Base-by-base conservation (phyloP, 2,113 vertebrate species). In the Charina bottae region DNA sequence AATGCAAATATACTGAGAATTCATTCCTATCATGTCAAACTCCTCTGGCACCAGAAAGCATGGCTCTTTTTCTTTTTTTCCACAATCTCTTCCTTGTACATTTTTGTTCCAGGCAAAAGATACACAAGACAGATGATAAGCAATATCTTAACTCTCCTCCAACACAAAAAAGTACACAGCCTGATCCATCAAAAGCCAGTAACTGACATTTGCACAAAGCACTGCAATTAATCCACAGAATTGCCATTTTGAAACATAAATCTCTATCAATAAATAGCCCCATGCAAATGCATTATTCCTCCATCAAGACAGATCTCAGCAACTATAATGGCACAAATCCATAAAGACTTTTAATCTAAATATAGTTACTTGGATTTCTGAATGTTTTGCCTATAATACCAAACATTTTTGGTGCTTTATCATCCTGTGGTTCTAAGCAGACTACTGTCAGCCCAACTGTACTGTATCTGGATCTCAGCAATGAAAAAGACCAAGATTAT, bases 51-150 rank as follows among this genome's bases (percentile, higher is more conserved):
- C 56, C 90, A 92, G 54, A 92, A 91, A 94, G 37, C 3, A 11
- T 59, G 6, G 49, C 56, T 95, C 92, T 92, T 78, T 55, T 93
- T 28, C 10, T 10, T 12, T 10, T 10, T 2, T 1, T 4, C 33
- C 33, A 84, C 94, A 93, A 91, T 64, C 92, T 87, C 89, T 78
- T 78, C 64, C 87, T 92, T 94, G 19, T 87, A 56, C 91, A 87
- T 93, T 93, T 94, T 93, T 87, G 94, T 93, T 64, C 60, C 37
- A 92, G 49, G 3, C 93, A 89, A 95, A 92, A 95, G 42, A 55
- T 64, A 92, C 87, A 94, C 78, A 94, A 95, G 94, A 96, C 64
- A 93, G 93, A 96, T 93, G 94, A 93, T 92, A 93, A 95, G 89
- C 85, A 92, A 55, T 92, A 89, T 33, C 59, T 90, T 92, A 95